Evolutionary conservation across 2,888 invertebrate genomes (phyloP).

Genomic region (Exephanes ischioxanthus): DNA sequence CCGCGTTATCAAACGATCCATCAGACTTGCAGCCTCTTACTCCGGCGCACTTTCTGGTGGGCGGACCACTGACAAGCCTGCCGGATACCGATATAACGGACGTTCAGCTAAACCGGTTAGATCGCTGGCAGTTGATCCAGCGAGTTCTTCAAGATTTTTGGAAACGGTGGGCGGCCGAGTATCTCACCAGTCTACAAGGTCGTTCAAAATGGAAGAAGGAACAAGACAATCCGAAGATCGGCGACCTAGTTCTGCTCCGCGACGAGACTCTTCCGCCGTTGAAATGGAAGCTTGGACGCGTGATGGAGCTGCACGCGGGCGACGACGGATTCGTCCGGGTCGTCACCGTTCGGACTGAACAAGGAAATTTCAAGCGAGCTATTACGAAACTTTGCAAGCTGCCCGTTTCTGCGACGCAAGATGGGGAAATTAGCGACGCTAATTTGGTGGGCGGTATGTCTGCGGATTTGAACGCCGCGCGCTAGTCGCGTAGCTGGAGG

Average conservation of each 20-base stretch:
- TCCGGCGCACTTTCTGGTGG: slow-evolving; percentile 78
- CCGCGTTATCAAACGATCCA: slow-evolving; percentile 72
- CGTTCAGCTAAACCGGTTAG: slow-evolving; percentile 60
- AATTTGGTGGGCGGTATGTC: slow-evolving; percentile 47
- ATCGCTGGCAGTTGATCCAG: slow-evolving; percentile 71
- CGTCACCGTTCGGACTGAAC: slow-evolving; percentile 54
- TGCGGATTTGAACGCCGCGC: too few relatives aligned
- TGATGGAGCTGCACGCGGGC: slow-evolving; percentile 58
- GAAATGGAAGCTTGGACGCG: slow-evolving; percentile 63
- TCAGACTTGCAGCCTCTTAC: slow-evolving; percentile 71
- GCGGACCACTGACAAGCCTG: slow-evolving; percentile 69
- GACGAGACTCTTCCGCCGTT: slow-evolving; percentile 60
- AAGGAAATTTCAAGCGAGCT: slow-evolving; percentile 50
- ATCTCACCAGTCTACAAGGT: slow-evolving; percentile 71
- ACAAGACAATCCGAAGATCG: slow-evolving; percentile 14
- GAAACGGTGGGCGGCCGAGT: slow-evolving; percentile 73
- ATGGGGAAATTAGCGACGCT: slow-evolving; percentile 28
- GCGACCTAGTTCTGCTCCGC: slow-evolving; percentile 56
- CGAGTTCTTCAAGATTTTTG: slow-evolving; percentile 67
- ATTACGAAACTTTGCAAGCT: slow-evolving; percentile 25
- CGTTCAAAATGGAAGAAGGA: slow-evolving; percentile 68
- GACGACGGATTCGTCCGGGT: slow-evolving; percentile 57
- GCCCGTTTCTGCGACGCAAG: neutral
- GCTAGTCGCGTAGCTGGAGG: too few relatives aligned
- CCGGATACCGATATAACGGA: slow-evolving; percentile 72